A percentile compares a stretch with the other conserved stretches of the same genome.
phyloP scores from a whole-genome alignment of 1,140 invertebrate species.

The Bombus difficillimus region DNA sequence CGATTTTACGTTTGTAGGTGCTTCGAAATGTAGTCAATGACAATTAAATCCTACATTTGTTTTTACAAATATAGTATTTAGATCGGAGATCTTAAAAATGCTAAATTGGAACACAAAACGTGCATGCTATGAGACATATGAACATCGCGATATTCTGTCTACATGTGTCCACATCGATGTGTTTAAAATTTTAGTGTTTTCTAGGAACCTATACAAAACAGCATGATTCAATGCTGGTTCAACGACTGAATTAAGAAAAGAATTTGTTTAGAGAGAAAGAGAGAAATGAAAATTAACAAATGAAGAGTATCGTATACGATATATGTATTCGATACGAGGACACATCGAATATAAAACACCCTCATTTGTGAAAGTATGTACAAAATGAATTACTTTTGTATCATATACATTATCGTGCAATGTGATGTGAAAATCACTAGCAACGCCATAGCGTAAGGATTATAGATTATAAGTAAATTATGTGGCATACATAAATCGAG shows the following conservation, averaged over 20 bases:
- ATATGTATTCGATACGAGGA: slow-evolving; percentile 31
- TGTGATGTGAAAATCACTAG: slow-evolving; percentile 41
- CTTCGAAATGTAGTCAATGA: slow-evolving; percentile 14
- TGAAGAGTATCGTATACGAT: slow-evolving; percentile 21
- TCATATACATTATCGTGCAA: slow-evolving; percentile 54
- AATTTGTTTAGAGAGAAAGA: background rate
- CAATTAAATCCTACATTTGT: slow-evolving; percentile 13
- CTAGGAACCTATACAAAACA: background rate
- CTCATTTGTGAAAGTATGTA: slow-evolving; percentile 72
- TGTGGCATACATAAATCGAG: slow-evolving; percentile 55
- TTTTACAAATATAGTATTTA: slow-evolving; percentile 31
- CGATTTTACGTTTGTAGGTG: slow-evolving; percentile 43
- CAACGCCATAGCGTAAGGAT: slow-evolving; percentile 51
- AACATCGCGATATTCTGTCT: background rate
- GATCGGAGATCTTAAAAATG: background rate
- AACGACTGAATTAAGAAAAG: slow-evolving; percentile 18
- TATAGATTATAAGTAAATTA: slow-evolving; percentile 56
- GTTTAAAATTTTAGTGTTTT: slow-evolving; percentile 30
- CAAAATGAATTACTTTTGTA: slow-evolving; percentile 76
- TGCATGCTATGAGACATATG: background rate
- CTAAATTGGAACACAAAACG: slow-evolving; percentile 9
- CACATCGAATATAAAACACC: slow-evolving; percentile 21
- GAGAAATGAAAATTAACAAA: background rate
- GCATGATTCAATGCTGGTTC: background rate
- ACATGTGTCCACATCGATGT: background rate